Evolutionary conservation across 2,888 invertebrate genomes (phyloP), one percentile per base, ranked within the genome.

Genomic region (Polydesmus complanatus): DNA sequence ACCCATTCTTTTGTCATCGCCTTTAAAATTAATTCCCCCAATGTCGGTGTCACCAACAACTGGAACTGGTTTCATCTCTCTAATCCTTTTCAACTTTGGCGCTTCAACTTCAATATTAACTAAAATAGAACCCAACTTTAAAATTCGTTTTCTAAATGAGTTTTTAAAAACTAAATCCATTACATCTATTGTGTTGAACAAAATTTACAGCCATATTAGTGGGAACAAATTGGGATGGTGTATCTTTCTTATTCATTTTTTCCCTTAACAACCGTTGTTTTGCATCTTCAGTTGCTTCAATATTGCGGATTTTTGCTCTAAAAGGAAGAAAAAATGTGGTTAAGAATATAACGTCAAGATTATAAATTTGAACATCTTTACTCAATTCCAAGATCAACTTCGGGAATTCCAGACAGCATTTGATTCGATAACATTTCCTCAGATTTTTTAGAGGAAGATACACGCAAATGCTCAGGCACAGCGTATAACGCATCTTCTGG

Each of bases 351-450:
- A n/a, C 14, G 48, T 48, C 18, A 52, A 52, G n/a, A 52, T 51
- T 3, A 11, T 51, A n/a, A 51, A 51, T 21, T n/a, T 54, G 22
- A 54, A 18, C 3, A 1, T 3, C 14, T 22, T n/a, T 72, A 83
- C 82, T 96, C 94, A 68, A 99, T 95, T n/a, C 98, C 98, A 58
- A 99, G 80, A 76, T 99, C 97, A 0, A 99, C 92, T 79, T 99
- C 98, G 0, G 98, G 98, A 66, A 99, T 98, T 48, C 98, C 98
- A 71, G 93, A 96, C 2, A 99, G 79, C 98, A 98, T 99, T 79
- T 98, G 97, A 80, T 97, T 96, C 2, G 97, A 97, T 69, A 99
- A 81, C 93, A 98, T 96, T 78, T 98, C 98, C 74, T 98, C 97
- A 1, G 91, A 94, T 71, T 87, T 81, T 68, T 90, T 88, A 0